Conservation (phyloP, 2,113 vertebrate species). For the Bufo gargarizans region DNA sequence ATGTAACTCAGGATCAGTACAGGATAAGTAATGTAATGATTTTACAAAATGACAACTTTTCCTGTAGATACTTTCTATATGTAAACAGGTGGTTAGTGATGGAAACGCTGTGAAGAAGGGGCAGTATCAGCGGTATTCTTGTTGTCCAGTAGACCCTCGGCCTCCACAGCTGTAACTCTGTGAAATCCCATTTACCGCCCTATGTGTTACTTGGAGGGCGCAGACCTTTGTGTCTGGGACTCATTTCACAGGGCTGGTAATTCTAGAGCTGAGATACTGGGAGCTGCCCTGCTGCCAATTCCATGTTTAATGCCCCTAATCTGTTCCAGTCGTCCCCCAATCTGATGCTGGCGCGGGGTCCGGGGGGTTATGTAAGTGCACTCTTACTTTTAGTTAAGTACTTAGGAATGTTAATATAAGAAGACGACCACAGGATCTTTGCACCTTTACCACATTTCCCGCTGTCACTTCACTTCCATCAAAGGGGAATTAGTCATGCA, state of each 20-base stretch:
- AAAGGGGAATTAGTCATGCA: not conserved
- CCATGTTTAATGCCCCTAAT: conserved; percentile 75
- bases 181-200: not conserved
- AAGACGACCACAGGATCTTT: conserved; percentile 7
- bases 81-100: not conserved
- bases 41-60: not conserved
- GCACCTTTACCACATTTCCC: conserved; percentile 16
- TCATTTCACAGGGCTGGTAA: conserved; percentile 39
- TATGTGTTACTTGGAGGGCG: conserved; percentile 23
- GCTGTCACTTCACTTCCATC: not conserved
- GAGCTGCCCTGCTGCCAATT: conserved; percentile 72
- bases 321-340: conserved; percentile 74
- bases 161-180: not conserved
- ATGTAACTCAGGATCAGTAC: not conserved
- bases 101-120: not conserved
- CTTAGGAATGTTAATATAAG: conserved; percentile 41
- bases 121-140: not conserved
- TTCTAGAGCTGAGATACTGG: conserved; percentile 70
- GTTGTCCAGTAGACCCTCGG: not conserved
- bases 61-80: not conserved
- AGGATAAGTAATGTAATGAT: not conserved
- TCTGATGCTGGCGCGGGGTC: not conserved
- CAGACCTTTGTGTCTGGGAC: conserved; percentile 35
- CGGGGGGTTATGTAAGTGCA: not conserved
- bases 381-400: not conserved